Percentiles rank a stretch among this genome's conserved stretches.
Evolutionary conservation across 2,888 invertebrate genomes (phyloP).

Genomic region (Acrocera orbiculus): DNA sequence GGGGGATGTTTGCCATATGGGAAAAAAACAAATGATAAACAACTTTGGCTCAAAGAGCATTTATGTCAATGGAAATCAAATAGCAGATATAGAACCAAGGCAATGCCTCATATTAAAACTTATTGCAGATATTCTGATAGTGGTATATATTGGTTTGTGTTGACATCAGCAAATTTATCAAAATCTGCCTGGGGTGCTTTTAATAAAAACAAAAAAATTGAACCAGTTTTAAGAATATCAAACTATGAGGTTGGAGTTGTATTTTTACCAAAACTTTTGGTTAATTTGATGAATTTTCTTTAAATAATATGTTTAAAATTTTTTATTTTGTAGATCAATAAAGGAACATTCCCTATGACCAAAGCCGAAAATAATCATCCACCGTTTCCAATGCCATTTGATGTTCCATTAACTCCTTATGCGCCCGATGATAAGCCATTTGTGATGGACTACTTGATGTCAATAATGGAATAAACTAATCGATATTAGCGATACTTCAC

Average conservation of each 20-base stretch:
- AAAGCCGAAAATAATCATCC: slow-evolving; percentile 24
- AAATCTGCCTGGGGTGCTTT: slow-evolving; percentile 90
- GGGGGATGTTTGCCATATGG: slow-evolving; percentile 83
- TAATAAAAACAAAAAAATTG: slow-evolving; percentile 39
- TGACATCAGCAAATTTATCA: slow-evolving; percentile 90
- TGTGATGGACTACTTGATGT: slow-evolving; percentile 39
- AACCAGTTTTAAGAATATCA: slow-evolving; percentile 45
- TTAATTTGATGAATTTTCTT: slow-evolving; percentile 33
- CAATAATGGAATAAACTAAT: background rate
- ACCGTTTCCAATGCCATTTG: slow-evolving; percentile 55
- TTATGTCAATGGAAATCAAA: slow-evolving; percentile 74
- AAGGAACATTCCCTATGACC: slow-evolving; percentile 40
- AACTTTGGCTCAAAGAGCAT: slow-evolving; percentile 60
- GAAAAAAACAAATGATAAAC: slow-evolving; percentile 58
- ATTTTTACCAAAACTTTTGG: slow-evolving; percentile 66
- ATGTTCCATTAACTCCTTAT: slow-evolving; percentile 62
- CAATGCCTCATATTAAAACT: slow-evolving; percentile 91
- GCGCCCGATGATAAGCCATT: slow-evolving; percentile 49
- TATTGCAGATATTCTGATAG: slow-evolving; percentile 65
- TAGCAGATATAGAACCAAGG: slow-evolving; percentile 47
- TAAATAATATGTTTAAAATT: background rate
- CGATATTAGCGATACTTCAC: no score
- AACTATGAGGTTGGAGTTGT: slow-evolving; percentile 87
- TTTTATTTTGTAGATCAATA: slow-evolving; percentile 35
- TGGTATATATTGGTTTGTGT: slow-evolving; percentile 49